Conservation (phyloP, 2,113 vertebrate genomes). For the Typhlomys cinereus region DNA sequence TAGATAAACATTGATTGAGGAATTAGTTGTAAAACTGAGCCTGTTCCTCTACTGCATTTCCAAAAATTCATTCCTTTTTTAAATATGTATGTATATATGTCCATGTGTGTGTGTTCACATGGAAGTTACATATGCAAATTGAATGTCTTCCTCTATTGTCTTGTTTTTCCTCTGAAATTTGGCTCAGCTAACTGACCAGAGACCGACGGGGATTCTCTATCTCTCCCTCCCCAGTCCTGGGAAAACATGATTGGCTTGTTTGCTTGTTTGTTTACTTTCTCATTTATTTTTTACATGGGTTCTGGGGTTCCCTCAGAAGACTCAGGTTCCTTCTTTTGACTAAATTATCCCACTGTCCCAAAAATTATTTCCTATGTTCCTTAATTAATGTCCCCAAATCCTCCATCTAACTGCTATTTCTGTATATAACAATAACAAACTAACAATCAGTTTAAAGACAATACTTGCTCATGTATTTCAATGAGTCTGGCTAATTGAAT, state of each 20-base stretch:
- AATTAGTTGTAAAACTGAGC: slow-evolving; percentile 23
- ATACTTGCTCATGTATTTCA: background rate
- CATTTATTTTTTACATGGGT: background rate
- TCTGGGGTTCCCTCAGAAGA: background rate
- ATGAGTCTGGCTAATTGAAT: background rate
- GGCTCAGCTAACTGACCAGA: background rate
- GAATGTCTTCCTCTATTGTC: no score
- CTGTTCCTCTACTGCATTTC: background rate
- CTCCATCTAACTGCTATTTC: background rate
- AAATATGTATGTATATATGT: background rate
- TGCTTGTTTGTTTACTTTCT: no score
- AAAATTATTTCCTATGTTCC: background rate
- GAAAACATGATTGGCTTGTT: no score
- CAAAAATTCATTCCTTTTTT: background rate
- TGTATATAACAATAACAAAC: background rate
- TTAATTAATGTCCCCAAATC: background rate
- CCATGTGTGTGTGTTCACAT: background rate
- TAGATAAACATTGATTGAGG: background rate
- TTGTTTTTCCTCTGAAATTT: background rate
- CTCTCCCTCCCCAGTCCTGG: background rate
- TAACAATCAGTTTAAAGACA: background rate
- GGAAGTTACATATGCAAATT: background rate
- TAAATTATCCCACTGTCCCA: background rate
- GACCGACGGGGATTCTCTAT: background rate
- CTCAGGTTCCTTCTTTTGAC: background rate